Percentiles rank a stretch among this genome's conserved stretches.
phyloP scores from a whole-genome alignment of 2,888 invertebrate genomes.

The Leuctra nigra region DNA sequence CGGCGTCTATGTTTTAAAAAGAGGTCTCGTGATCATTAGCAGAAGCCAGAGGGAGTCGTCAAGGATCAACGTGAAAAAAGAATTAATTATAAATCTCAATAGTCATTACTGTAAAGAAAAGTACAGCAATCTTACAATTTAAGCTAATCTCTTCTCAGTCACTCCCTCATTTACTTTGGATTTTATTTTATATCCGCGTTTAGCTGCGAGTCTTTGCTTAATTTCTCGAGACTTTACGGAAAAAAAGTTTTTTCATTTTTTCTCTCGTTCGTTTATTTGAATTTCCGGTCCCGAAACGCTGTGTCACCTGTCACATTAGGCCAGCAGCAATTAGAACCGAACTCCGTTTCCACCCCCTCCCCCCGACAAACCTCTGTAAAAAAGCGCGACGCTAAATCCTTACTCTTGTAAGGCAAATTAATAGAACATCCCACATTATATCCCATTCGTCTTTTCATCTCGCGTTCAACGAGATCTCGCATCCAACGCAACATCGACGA shows the following conservation, averaged over 20 bases:
- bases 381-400: not conserved
- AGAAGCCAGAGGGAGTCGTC: too few relatives aligned
- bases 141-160: constrained; percentile 18
- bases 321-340: constrained; percentile 19
- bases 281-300: constrained; percentile 8
- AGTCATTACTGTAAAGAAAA: constrained; percentile 23
- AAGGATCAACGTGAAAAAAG: constrained; percentile 9
- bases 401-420: not conserved
- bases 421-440: not conserved
- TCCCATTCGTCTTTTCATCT: too few relatives aligned
- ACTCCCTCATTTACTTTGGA: constrained; percentile 16
- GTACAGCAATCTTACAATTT: constrained; percentile 21
- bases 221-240: constrained; percentile 9
- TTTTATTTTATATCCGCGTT: constrained; percentile 13
- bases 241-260: constrained; percentile 12
- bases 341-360: not conserved
- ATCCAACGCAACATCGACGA: too few relatives aligned
- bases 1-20: too few relatives aligned
- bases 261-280: constrained; percentile 19
- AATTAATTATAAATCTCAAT: constrained; percentile 25
- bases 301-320: constrained; percentile 20
- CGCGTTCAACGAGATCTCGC: too few relatives aligned
- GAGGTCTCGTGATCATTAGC: too few relatives aligned
- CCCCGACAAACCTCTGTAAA: not conserved
- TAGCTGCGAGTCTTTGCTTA: constrained; percentile 4